Evolutionary conservation across 2,113 vertebrate species (phyloP), one percentile per base, ranked within the genome.

Genomic region (Hydrolagus affinis): DNA sequence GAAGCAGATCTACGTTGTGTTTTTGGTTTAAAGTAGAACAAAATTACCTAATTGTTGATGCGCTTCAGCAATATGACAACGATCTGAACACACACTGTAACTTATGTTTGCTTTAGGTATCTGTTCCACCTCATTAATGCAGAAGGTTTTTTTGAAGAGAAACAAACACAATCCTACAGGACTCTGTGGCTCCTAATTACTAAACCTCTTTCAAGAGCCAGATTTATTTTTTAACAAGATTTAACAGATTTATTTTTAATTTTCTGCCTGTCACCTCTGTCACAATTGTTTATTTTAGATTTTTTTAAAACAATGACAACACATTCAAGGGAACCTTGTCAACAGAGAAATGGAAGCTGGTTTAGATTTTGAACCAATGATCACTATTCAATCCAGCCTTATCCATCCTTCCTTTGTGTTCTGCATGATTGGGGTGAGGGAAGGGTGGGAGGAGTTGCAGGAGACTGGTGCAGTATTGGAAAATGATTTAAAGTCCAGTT

Each of bases 51-150:
- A 66, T 83, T 30, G 60, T 19, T 21, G 78, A 83, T 62, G 66
- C 23, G 44, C 44, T 44, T n/a, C 14, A 66, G 77, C 12, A n/a
- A n/a, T n/a, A n/a, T n/a, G n/a, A n/a, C n/a, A 64, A 66, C 30
- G 9, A 25, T 17, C 78, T 83, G 78, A 83, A 30, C 23, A 68
- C 15, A 66, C 62, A 83, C 64, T 19, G 23, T 60, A 44, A 83
- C 23, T 83, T 30, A 66, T 4, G 25, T 6, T 32, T 15, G 25
- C 17, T 83, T 25, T 83, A 62, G 28, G 4, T 68, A 21, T 28
- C 44, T 32, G 66, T 32, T 66, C 66, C 60, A 83, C 25, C 59
- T 32, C 64, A 83, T 83, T 83, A 83, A 83, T 83, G 44, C 44
- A 44, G 44, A 3, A 44, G 2, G 6, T 44, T n/a, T n/a, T n/a